Conservation (phyloP, 2,797 vertebrate species). For the Muscicapa comitata region DNA sequence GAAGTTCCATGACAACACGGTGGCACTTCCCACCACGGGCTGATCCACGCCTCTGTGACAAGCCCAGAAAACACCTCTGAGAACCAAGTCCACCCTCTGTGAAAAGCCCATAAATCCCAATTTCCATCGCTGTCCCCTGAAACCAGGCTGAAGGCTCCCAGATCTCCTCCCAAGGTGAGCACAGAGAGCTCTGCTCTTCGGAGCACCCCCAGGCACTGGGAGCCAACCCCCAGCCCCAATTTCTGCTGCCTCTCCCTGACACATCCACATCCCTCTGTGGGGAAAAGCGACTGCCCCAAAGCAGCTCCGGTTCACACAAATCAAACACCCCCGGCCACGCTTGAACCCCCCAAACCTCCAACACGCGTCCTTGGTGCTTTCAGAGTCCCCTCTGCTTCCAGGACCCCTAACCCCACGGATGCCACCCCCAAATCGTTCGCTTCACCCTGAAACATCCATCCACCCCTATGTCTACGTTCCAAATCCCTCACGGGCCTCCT, state of each 20-base stretch:
- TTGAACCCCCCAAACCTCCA: neutral
- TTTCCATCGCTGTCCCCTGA: accelerated
- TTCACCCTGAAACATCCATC: neutral
- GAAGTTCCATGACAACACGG: neutral
- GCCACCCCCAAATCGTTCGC: neutral
- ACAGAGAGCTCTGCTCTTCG: too few species aligned
- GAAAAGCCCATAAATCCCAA: neutral
- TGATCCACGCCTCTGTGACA: neutral
- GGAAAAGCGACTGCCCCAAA: neutral
- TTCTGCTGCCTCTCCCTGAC: neutral
- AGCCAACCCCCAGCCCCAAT: neutral
- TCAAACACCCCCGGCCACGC: neutral
- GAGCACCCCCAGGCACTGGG: neutral
- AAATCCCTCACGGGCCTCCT: neutral
- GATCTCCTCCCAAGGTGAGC: neutral
- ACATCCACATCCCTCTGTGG: accelerated
- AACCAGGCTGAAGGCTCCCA: neutral
- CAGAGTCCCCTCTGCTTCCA: neutral
- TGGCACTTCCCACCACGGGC: neutral
- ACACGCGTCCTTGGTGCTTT: neutral
- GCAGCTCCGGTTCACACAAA: neutral
- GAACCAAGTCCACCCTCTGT: neutral
- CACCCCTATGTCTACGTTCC: neutral
- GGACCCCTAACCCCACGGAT: neutral
- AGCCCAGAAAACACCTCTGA: neutral